Conservation (phyloP, 2,113 vertebrate genomes). For the Corythornis madagascariensis region DNA sequence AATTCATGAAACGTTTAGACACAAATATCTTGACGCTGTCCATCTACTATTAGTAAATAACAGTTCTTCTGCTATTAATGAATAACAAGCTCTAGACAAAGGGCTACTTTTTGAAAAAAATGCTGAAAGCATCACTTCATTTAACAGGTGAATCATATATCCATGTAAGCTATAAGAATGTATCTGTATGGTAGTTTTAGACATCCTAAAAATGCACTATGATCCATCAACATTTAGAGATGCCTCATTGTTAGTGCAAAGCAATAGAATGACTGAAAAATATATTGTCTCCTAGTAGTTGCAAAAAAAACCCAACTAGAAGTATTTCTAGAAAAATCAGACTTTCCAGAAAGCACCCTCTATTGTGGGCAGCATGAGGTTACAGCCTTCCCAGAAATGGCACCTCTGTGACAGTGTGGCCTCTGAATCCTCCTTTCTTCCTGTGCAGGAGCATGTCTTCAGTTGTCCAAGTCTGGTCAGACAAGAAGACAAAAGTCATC, state of each 20-base stretch:
- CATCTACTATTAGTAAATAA: not conserved
- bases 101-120: not conserved
- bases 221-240: not conserved
- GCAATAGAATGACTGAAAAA: not conserved
- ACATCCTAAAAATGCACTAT: not conserved
- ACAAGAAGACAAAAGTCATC: not conserved
- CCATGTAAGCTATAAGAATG: not conserved
- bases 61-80: not conserved
- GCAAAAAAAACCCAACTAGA: not conserved
- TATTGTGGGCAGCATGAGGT: not conserved
- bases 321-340: not conserved
- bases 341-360: not conserved
- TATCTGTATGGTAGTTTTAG: not conserved
- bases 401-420: not conserved
- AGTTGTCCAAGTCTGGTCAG: not conserved
- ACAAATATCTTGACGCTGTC: not conserved
- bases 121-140: not conserved
- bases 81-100: not conserved
- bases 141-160: not conserved
- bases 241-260: not conserved
- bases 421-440: not conserved
- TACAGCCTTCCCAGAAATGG: not conserved
- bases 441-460: not conserved
- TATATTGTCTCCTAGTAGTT: not conserved
- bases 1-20: not conserved